phyloP scores from a whole-genome alignment of 2,113 vertebrate species.

The Telmatochromis sp. region DNA sequence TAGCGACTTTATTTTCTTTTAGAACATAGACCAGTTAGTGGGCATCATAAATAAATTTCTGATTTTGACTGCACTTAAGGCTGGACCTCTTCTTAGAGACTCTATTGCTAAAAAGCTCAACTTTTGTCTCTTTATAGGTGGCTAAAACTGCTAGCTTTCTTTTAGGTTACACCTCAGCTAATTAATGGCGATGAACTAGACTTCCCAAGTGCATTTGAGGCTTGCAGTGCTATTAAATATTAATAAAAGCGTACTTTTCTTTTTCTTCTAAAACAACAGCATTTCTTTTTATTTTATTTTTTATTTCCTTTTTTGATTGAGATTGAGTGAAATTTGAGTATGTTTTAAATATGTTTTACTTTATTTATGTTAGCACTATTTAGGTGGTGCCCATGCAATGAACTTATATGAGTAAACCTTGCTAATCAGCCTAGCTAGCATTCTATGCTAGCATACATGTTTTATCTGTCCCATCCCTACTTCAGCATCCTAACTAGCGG shows the following conservation, averaged over 20 bases:
- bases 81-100: background rate
- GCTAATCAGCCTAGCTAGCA: background rate
- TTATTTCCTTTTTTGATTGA: background rate
- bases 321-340: background rate
- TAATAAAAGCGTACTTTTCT: background rate
- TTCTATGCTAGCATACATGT: background rate
- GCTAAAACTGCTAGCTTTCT: background rate
- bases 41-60: background rate
- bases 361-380: background rate
- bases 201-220: background rate
- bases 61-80: background rate
- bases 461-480: background rate
- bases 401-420: background rate
- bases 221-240: background rate
- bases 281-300: background rate
- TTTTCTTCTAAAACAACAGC: background rate
- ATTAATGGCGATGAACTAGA: background rate
- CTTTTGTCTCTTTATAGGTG: background rate
- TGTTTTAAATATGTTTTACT: background rate
- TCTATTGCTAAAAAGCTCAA: background rate
- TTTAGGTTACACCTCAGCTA: background rate
- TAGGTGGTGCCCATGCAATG: background rate
- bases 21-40: background rate
- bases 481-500: background rate
- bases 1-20: background rate